Conservation (phyloP, 1,140 invertebrate species). For the Lanistes nyassanus region DNA sequence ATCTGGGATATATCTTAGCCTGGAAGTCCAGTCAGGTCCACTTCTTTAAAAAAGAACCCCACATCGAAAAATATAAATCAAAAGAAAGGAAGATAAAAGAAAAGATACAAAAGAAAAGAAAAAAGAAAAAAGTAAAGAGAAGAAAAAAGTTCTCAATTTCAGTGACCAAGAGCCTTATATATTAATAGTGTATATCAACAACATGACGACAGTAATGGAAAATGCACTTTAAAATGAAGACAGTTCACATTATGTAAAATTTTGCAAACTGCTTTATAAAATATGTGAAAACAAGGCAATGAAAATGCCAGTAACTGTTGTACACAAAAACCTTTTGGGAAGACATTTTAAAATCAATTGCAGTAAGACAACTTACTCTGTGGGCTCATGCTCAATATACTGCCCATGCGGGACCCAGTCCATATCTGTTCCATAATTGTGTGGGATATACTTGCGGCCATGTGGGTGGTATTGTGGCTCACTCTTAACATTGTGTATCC, state of each 20-base stretch:
- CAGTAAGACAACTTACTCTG: constrained; percentile 46
- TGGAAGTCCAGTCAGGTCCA: constrained; percentile 60
- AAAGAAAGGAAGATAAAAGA: not conserved
- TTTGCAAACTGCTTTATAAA: not conserved
- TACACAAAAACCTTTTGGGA: not conserved
- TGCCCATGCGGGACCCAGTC: constrained; percentile 56
- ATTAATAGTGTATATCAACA: not conserved
- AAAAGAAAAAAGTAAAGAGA: constrained; percentile 11
- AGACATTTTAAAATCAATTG: not conserved
- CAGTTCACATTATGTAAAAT: not conserved
- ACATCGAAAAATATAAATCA: not conserved
- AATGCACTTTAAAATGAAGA: not conserved
- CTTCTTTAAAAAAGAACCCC: constrained; percentile 32
- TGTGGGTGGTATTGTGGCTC: constrained; percentile 30
- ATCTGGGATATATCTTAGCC: constrained; percentile 50
- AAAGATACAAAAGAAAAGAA: not conserved
- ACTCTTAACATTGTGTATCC: constrained; percentile 40
- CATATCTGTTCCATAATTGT: constrained; percentile 52
- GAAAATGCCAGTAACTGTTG: not conserved
- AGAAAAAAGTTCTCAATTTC: no score
- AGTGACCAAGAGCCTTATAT: no score
- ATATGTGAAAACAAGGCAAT: not conserved
- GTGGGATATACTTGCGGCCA: constrained; percentile 54
- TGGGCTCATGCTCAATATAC: constrained; percentile 44
- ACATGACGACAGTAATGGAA: not conserved